Evolutionary conservation across 1,140 invertebrate species (phyloP), one percentile per base, ranked within the genome.

Genomic region (Neodiprion pinetum): DNA sequence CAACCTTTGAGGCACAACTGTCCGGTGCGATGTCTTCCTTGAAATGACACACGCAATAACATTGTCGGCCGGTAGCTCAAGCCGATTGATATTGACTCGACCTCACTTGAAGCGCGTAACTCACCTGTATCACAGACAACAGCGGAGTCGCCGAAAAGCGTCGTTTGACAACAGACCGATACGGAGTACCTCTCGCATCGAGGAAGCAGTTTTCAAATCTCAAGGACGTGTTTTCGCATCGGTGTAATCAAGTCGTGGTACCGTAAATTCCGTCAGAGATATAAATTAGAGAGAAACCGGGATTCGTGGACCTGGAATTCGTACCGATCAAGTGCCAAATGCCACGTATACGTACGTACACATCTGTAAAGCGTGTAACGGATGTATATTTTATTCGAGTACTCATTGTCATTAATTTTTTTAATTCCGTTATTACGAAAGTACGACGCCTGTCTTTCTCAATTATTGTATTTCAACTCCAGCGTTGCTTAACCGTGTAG

Each of bases 101-200:
- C 53, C 53, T 61, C 53, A 61, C 8, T 17, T 17, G 5, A 40
- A 40, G 28, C 28, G 5, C 11, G 8, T 12, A 61, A 12, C n/a
- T 61, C 28, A 40, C 11, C 53, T 12, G 53, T 61, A 61, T 8
- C 53, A 61, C 11, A 61, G 53, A 61, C 53, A 61, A 61, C n/a
- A 61, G 53, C 53, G 53, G 53, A 61, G 53, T 61, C 53, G 53
- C 53, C 53, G 53, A 61, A 61, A 61, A 61, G 11, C 53, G n/a
- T 12, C 11, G 53, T 61, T 61, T 61, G 53, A 61, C 53, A 61
- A 61, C 53, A 61, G 53, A 61, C 53, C 53, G n/a, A 61, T 61
- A 14, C n/a, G n/a, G 53, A 61, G 53, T 61, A 12, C 7, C 5
- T 12, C n/a, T 17, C 53, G n/a, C 53, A 61, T 14, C n/a, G n/a